Base-by-base conservation (phyloP, 2,113 vertebrate genomes). In the Ailurus styani region DNA sequence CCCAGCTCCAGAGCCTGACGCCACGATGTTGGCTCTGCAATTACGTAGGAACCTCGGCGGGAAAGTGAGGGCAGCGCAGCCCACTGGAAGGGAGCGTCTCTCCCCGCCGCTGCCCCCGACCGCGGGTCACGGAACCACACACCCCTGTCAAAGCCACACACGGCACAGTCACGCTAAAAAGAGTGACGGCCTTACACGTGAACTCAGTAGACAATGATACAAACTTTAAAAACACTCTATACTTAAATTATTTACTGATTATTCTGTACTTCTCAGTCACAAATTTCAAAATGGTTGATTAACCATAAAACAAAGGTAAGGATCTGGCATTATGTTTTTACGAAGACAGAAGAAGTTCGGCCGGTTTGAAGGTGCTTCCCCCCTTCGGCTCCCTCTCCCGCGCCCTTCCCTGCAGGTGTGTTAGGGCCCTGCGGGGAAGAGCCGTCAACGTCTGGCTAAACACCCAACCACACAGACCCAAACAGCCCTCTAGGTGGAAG, bases 101-200 rank as follows among this genome's bases (percentile, higher is more conserved):
- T 13, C n/a, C 21, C 11, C 20, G 9, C 47, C n/a, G 47, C 50
- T 10, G 8, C 12, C 17, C 14, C 66, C 52, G 52, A 54, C 62
- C 13, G 62, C 29, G 64, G 31, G 31, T 13, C 60, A 29, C 11
- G 2, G 62, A 40, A 11, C 20, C n/a, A 5, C 0, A 23, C 64
- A 25, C n/a, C 18, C 11, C 17, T 0, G 31, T 12, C 15, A 20
- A 21, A 8, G 0, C 3, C 57, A 0, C 0, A 34, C 52, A 1
- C 7, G 2, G 47, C 73, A 57, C 34, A 6, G 2, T 45, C 50
- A 6, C 40, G 0, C 3, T 25, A 13, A 1, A 13, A 52, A 23
- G 27, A 9, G 4, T 64, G 4, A 37, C 0, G 0, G 9, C 3
- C 0, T 18, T 10, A 14, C 37, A 7, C 23, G 0, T 11, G 14